phyloP scores from a whole-genome alignment of 2,113 vertebrate genomes.

The Lutjanus erythropterus region DNA sequence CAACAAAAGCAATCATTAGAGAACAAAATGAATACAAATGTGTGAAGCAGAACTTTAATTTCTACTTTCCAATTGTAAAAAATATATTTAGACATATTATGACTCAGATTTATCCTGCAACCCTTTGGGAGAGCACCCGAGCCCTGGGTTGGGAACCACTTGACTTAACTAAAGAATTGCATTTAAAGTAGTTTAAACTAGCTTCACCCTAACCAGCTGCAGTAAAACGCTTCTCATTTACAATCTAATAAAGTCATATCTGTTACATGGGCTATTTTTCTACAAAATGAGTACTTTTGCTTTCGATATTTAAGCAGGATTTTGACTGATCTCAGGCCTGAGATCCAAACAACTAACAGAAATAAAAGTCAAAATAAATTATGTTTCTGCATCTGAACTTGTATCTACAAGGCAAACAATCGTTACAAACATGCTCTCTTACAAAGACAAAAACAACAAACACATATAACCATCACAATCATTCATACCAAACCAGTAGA shows the following conservation, averaged over 20 bases:
- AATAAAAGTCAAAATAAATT: neutral
- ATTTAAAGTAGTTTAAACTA: neutral
- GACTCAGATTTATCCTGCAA: too few species aligned
- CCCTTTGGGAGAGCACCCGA: too few species aligned
- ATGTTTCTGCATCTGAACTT: neutral
- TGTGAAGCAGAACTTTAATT: too few species aligned
- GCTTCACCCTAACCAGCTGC: neutral
- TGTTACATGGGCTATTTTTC: neutral
- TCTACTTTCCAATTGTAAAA: too few species aligned
- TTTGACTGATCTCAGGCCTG: slow-evolving; percentile 1
- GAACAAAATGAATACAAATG: neutral
- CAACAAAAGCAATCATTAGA: neutral
- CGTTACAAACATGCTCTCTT: slow-evolving; percentile 9
- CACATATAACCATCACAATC: neutral
- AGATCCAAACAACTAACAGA: slow-evolving; percentile 28
- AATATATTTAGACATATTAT: too few species aligned
- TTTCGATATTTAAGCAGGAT: neutral
- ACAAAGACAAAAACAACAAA: slow-evolving; percentile 29
- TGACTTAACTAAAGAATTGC: neutral
- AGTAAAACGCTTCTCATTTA: neutral
- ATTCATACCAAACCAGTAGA: slow-evolving; percentile 76
- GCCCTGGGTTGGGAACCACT: too few species aligned
- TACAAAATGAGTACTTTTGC: neutral
- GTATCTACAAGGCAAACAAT: neutral
- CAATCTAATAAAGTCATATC: neutral